A percentile compares a stretch with the other conserved stretches of the same genome.
Conservation (phyloP, 1,140 invertebrate genomes). For the Rhyacophila brunnea region DNA sequence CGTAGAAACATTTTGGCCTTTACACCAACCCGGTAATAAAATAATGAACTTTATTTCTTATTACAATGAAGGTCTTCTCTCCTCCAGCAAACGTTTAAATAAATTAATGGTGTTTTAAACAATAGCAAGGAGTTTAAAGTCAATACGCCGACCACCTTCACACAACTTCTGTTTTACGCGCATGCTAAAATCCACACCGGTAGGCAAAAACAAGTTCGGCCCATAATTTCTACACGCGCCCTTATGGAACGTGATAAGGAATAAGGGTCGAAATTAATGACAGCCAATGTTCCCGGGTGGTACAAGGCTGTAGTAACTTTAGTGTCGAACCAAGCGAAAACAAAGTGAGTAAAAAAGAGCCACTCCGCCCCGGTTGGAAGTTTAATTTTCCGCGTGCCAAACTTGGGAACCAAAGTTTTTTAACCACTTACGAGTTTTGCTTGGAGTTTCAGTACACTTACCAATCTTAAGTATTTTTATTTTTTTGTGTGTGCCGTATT, state of each 20-base stretch:
- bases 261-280: conserved; percentile 29
- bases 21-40: too few species aligned
- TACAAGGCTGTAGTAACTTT: conserved; percentile 3
- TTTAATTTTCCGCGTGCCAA: conserved; percentile 37
- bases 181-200: background rate
- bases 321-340: conserved; percentile 25
- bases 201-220: conserved; percentile 4
- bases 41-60: too few species aligned
- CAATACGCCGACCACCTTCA: too few species aligned
- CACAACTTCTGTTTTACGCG: background rate
- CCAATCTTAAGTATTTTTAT: background rate
- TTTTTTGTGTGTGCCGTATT: background rate
- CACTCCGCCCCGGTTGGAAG: conserved; percentile 4
- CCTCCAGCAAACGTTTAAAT: too few species aligned
- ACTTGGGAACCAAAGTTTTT: conserved; percentile 29
- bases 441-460: conserved; percentile 16
- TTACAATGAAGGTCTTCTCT: too few species aligned
- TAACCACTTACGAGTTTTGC: conserved; percentile 26
- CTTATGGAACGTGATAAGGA: conserved; percentile 22
- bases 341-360: conserved; percentile 26
- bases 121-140: too few species aligned
- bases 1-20: too few species aligned
- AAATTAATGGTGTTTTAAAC: too few species aligned
- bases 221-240: conserved; percentile 22
- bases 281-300: conserved; percentile 10